phyloP scores from a whole-genome alignment of 2,113 vertebrate genomes.

The Hiodon alosoides region DNA sequence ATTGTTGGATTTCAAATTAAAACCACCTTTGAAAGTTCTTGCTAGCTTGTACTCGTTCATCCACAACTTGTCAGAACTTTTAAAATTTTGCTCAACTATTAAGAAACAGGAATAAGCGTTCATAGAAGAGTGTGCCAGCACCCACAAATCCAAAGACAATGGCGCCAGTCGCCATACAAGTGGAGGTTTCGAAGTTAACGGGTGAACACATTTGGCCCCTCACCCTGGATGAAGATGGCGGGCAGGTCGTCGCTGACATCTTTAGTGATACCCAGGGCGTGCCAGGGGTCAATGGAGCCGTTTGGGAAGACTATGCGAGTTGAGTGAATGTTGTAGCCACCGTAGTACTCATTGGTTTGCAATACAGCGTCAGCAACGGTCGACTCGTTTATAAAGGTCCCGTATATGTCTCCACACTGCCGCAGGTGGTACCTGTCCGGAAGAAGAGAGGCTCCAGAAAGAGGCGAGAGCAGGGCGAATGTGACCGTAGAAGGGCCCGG shows the following conservation, averaged over 20 bases:
- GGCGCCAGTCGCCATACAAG: not conserved
- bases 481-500: not conserved
- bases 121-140: too few relatives aligned
- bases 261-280: constrained; percentile 52
- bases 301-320: constrained; percentile 59
- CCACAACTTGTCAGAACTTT: too few relatives aligned
- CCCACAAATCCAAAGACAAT: not conserved
- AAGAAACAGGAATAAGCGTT: too few relatives aligned
- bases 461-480: not conserved
- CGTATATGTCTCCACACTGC: constrained; percentile 49
- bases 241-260: constrained; percentile 46
- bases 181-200: not conserved
- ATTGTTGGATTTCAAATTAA: too few relatives aligned
- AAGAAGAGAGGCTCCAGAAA: not conserved
- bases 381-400: constrained; percentile 27
- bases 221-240: constrained; percentile 59
- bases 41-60: too few relatives aligned
- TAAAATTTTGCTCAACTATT: too few relatives aligned
- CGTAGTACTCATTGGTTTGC: constrained; percentile 56
- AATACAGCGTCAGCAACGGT: constrained; percentile 42
- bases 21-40: too few relatives aligned
- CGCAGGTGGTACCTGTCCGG: constrained; percentile 47
- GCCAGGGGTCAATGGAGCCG: constrained; percentile 59
- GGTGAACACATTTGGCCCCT: not conserved
- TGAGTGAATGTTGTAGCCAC: constrained; percentile 45